A percentile compares a stretch with the other conserved stretches of the same genome.
These are phyloP conservation scores for Sarcophaga variegata DNA, from an alignment of 2,888 invertebrate species.

Conservation along the genomic window DNA sequence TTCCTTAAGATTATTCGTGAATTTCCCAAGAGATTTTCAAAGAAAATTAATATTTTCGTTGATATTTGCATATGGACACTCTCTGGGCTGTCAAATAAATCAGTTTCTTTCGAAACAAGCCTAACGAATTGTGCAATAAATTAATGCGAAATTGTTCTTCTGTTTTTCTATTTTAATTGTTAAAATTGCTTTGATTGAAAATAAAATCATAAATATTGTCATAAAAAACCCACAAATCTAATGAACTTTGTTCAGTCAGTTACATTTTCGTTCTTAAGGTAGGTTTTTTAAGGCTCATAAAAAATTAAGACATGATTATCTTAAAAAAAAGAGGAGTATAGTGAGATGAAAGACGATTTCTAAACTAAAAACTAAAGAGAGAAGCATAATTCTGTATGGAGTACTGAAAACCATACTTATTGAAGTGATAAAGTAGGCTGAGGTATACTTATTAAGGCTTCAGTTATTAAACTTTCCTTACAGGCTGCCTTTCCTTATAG, in stretches of 20 bases:
- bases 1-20: slow-evolving; percentile 23
- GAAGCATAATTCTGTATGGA: too few species aligned
- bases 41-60: slow-evolving; percentile 1
- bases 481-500: too few species aligned
- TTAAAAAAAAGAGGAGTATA: too few species aligned
- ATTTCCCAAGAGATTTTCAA: slow-evolving; percentile 11
- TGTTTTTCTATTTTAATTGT: not conserved
- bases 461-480: too few species aligned
- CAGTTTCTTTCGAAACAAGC: slow-evolving; percentile 5
- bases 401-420: too few species aligned
- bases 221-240: slow-evolving; percentile 55
- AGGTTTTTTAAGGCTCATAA: too few species aligned
- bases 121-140: slow-evolving; percentile 28
- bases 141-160: not conserved
- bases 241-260: slow-evolving; percentile 1
- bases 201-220: slow-evolving; percentile 57
- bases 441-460: too few species aligned
- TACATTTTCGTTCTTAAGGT: too few species aligned
- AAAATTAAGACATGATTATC: too few species aligned
- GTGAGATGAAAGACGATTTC: too few species aligned
- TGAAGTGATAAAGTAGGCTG: too few species aligned
- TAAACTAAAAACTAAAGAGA: too few species aligned
- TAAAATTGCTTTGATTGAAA: slow-evolving; percentile 6
- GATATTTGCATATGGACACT: slow-evolving; percentile 12
- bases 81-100: slow-evolving; percentile 14